phyloP scores from a whole-genome alignment of 2,888 invertebrate species.

The Mallateleia sp. region DNA sequence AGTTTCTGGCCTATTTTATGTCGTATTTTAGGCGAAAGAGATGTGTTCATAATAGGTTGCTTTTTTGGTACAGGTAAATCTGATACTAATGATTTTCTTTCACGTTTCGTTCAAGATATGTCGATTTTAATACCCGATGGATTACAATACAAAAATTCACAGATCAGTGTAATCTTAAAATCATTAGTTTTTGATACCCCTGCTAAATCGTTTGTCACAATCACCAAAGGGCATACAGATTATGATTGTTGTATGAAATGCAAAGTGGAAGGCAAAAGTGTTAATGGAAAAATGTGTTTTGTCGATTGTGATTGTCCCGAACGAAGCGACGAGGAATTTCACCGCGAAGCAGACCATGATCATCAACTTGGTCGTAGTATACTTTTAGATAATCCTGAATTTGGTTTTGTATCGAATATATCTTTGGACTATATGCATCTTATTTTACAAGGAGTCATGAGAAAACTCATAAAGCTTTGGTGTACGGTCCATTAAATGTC shows the following conservation, averaged over 20 bases:
- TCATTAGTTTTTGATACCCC: constrained; percentile 70
- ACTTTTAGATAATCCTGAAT: constrained; percentile 61
- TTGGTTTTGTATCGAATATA: constrained; percentile 67
- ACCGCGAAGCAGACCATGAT: constrained; percentile 56
- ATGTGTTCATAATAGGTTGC: constrained; percentile 2
- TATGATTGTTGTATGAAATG: constrained; percentile 73
- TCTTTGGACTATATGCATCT: constrained; percentile 77
- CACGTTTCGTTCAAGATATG: constrained; percentile 24
- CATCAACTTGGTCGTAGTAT: constrained; percentile 66
- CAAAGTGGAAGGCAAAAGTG: constrained; percentile 56
- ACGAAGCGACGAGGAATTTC: too few relatives aligned
- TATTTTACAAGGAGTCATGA: too few relatives aligned
- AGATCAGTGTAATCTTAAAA: constrained; percentile 20
- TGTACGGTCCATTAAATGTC: too few relatives aligned
- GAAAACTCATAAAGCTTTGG: too few relatives aligned
- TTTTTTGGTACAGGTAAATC: not conserved
- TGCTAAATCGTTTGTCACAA: constrained; percentile 72
- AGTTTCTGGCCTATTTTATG: constrained; percentile 18
- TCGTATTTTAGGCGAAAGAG: not conserved
- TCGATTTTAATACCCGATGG: constrained; percentile 10
- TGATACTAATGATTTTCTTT: not conserved
- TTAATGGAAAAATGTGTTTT: too few relatives aligned
- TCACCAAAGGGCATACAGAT: constrained; percentile 66
- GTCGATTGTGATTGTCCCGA: too few relatives aligned
- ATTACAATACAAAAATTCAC: not conserved